Percentiles rank a stretch among this genome's conserved stretches.
phyloP scores from a whole-genome alignment of 2,797 vertebrate genomes.

The Siniperca scherzeri region DNA sequence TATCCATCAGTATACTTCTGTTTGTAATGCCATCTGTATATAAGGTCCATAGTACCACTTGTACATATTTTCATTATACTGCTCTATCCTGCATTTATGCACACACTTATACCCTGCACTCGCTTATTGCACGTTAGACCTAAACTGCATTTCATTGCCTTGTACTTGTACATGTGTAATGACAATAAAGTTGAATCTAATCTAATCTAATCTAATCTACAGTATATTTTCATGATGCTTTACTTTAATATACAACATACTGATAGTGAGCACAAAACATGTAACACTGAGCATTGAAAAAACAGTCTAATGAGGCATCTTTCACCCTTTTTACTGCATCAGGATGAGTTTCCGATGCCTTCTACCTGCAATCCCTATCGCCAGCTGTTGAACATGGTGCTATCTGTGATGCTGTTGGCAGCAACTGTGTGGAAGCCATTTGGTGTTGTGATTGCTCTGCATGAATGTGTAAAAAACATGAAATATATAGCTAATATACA shows the following conservation, averaged over 20 bases:
- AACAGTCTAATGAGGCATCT: constrained; percentile 27
- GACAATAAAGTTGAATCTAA: too few relatives aligned
- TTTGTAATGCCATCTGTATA: too few relatives aligned
- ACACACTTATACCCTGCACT: too few relatives aligned
- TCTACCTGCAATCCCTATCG: constrained; percentile 3
- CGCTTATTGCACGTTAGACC: too few relatives aligned
- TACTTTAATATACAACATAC: constrained; percentile 5
- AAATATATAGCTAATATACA: constrained; percentile 28
- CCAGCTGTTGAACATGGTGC: constrained; percentile 42
- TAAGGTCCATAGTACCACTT: too few relatives aligned
- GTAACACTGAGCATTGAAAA: background rate
- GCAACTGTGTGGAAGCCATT: constrained; percentile 34
- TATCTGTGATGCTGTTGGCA: constrained; percentile 41
- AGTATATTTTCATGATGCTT: background rate
- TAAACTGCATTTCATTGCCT: too few relatives aligned
- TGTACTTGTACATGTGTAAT: too few relatives aligned
- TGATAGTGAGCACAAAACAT: constrained; percentile 2
- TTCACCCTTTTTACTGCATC: constrained; percentile 9
- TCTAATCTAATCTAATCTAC: too few relatives aligned
- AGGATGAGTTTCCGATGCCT: constrained; percentile 12
- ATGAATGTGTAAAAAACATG: constrained; percentile 9
- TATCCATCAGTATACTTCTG: too few relatives aligned
- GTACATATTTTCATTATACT: too few relatives aligned
- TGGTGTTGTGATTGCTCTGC: constrained; percentile 22
- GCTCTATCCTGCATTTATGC: too few relatives aligned